A percentile compares a stretch with the other conserved stretches of the same genome.
Evolutionary conservation across 2,888 invertebrate species (phyloP).

Genomic region (Clostera curtula): DNA sequence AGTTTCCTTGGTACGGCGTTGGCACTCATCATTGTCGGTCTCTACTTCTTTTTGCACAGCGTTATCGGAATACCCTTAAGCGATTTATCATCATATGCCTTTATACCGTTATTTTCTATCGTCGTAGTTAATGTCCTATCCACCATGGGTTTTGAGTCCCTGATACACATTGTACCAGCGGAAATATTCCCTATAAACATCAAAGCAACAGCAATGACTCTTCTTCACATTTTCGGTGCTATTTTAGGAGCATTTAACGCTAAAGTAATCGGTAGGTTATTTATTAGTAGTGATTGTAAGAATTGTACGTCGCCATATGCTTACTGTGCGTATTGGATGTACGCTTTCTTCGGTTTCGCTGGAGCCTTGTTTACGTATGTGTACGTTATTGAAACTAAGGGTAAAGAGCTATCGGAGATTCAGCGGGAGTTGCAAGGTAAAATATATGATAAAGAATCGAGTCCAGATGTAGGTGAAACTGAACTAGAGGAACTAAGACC

Average conservation of each 20-base stretch:
- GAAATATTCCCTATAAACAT: slow-evolving; percentile 71
- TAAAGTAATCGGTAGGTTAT: too few relatives aligned
- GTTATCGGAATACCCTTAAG: slow-evolving; percentile 16
- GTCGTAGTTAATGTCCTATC: slow-evolving; percentile 32
- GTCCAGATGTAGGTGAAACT: too few relatives aligned
- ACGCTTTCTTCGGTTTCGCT: slow-evolving; percentile 47
- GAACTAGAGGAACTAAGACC: too few relatives aligned
- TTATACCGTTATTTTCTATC: slow-evolving; percentile 51
- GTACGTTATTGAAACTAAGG: slow-evolving; percentile 68
- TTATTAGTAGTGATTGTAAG: too few relatives aligned
- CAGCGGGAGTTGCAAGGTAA: slow-evolving; percentile 56
- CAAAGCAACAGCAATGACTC: slow-evolving; percentile 63
- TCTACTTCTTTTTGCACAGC: slow-evolving; percentile 42
- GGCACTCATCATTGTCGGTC: slow-evolving; percentile 26
- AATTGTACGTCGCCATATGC: slow-evolving; percentile 49
- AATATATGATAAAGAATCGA: too few relatives aligned
- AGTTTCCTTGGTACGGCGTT: slow-evolving; percentile 39
- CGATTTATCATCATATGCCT: slow-evolving; percentile 14
- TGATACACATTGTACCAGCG: slow-evolving; percentile 59
- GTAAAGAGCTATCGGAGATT: slow-evolving; percentile 66
- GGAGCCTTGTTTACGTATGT: slow-evolving; percentile 51
- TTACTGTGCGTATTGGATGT: slow-evolving; percentile 62
- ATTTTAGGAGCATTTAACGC: slow-evolving; percentile 55
- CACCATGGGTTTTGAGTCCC: slow-evolving; percentile 52
- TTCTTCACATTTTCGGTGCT: slow-evolving; percentile 53